These are phyloP conservation scores for Bolinopsis microptera DNA, from an alignment of 37 sponge, comb jelly and placozoan species.

Conservation along the genomic window DNA sequence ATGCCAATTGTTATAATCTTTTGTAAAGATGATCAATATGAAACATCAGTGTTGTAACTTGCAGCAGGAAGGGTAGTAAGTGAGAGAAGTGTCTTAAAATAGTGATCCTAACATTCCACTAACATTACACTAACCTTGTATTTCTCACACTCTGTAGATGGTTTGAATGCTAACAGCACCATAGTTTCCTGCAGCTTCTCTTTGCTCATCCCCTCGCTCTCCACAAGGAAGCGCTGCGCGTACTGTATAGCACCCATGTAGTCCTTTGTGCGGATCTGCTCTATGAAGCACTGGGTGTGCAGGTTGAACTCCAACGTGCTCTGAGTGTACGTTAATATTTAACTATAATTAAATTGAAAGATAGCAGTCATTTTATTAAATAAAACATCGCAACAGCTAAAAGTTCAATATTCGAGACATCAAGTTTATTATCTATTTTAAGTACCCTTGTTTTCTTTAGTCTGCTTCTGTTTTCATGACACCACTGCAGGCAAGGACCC, in stretches of 20 bases:
- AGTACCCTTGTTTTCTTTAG: slow-evolving; percentile 80
- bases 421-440: too few species aligned
- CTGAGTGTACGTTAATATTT: slow-evolving; percentile 57
- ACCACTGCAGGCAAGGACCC: slow-evolving; percentile 87
- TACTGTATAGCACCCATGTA: slow-evolving; percentile 84
- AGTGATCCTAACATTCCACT: too few species aligned
- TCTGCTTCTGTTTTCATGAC: slow-evolving; percentile 90
- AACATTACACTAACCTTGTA: slow-evolving; percentile 43
- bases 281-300: slow-evolving; percentile 90
- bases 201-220: slow-evolving; percentile 59
- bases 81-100: too few species aligned
- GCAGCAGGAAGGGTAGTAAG: too few species aligned
- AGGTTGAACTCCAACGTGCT: slow-evolving; percentile 88
- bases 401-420: too few species aligned
- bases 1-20: too few species aligned
- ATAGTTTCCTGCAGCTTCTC: slow-evolving; percentile 81
- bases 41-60: too few species aligned
- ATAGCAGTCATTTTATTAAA: too few species aligned
- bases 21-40: too few species aligned
- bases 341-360: too few species aligned
- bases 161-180: slow-evolving; percentile 87
- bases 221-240: slow-evolving; percentile 42
- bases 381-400: too few species aligned
- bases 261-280: slow-evolving; percentile 76
- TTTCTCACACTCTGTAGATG: slow-evolving; percentile 67